phyloP scores from a whole-genome alignment of 2,888 invertebrate species.

The Eristalinus sepulchralis region DNA sequence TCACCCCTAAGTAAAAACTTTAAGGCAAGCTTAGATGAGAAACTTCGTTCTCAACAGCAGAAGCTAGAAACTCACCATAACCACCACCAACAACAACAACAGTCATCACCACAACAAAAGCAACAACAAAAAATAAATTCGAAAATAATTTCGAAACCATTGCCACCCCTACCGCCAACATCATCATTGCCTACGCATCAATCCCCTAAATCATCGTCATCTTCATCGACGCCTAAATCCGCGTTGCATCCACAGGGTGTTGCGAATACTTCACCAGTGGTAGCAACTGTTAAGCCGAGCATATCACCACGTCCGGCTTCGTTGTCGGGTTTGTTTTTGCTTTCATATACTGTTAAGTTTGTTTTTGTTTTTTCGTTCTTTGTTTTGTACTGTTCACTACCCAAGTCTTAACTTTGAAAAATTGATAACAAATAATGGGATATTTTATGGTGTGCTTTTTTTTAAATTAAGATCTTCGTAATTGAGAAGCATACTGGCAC shows the following conservation, averaged over 20 bases:
- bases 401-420: conserved; percentile 11
- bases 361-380: conserved; percentile 72
- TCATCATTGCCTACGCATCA: conserved; percentile 65
- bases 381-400: conserved; percentile 70
- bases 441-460: too few species aligned
- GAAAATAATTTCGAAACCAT: conserved; percentile 65
- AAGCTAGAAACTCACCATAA: conserved; percentile 57
- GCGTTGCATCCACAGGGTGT: conserved; percentile 62
- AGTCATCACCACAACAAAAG: conserved; percentile 52
- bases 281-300: conserved; percentile 77
- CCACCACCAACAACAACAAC: conserved; percentile 52
- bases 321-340: conserved; percentile 79
- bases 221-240: conserved; percentile 66
- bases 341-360: conserved; percentile 74
- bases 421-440: conserved; percentile 6
- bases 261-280: conserved; percentile 57
- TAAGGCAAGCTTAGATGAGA: conserved; percentile 71
- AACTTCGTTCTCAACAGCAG: conserved; percentile 63
- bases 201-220: conserved; percentile 63
- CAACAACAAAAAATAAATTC: conserved; percentile 58
- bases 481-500: too few species aligned
- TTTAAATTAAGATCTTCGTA: too few species aligned
- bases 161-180: conserved; percentile 66
- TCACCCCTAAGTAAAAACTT: conserved; percentile 72
- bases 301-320: conserved; percentile 81